phyloP scores from a whole-genome alignment of 2,113 vertebrate species.

The Oplegnathus fasciatus region DNA sequence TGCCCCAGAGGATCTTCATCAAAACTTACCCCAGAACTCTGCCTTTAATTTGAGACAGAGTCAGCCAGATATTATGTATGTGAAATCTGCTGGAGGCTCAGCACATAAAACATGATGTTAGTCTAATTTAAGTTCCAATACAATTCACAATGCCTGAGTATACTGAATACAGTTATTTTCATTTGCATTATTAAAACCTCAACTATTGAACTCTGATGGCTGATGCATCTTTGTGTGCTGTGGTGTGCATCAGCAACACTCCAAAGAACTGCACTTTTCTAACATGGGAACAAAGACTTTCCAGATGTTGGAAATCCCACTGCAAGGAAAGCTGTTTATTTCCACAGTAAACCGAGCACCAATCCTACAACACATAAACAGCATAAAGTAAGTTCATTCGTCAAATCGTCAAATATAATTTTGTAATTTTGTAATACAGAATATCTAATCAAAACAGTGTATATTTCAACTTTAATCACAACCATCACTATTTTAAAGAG shows the following conservation, averaged over 20 bases:
- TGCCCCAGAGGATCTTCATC: constrained; percentile 41
- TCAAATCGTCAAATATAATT: too few species aligned
- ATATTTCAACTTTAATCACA: background rate
- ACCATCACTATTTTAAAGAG: too few species aligned
- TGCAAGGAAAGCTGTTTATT: background rate
- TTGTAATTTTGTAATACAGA: too few species aligned
- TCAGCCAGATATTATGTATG: constrained; percentile 34
- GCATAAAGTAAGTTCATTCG: background rate
- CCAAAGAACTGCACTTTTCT: background rate
- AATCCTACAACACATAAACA: background rate
- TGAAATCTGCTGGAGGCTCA: constrained; percentile 39
- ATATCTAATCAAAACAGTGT: background rate
- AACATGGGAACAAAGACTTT: constrained; percentile 11
- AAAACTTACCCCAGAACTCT: constrained; percentile 19
- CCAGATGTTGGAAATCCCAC: background rate
- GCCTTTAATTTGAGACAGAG: constrained; percentile 53
- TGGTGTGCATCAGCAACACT: background rate
- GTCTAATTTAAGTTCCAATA: constrained; percentile 19
- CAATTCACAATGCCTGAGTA: background rate
- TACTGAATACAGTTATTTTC: background rate
- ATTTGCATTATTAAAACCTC: constrained; percentile 56
- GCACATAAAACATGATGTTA: constrained; percentile 26
- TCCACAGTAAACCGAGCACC: background rate
- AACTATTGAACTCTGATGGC: constrained; percentile 43
- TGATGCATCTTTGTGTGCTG: constrained; percentile 21